Evolutionary conservation across 2,113 vertebrate species (phyloP), one percentile per base, ranked within the genome.

Genomic region (Saimiri boliviensis): DNA sequence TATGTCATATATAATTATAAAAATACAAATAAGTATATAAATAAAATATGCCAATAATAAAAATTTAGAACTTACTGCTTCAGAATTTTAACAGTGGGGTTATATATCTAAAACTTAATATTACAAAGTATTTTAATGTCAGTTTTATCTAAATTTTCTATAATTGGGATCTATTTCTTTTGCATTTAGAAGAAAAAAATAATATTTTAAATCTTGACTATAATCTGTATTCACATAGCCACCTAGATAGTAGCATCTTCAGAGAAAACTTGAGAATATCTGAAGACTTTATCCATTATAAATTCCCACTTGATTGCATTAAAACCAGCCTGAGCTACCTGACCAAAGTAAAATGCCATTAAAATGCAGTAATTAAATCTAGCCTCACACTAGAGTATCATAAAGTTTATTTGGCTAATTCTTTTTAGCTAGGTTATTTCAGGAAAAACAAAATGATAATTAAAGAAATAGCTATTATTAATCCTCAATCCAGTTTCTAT

Each of bases 391-490:
- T 91, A 54, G 35, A 93, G 49, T 37, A 32, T 52, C 40, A 32
- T 82, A 90, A 95, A 60, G 21, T 93, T 97, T 95, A 84, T 83
- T 74, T 92, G 58, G 54, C 93, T 92, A 84, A 74, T 95, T 92
- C 7, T 86, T 68, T 83, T 98, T 54, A 56, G 68, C 12, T 30
- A 89, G 27, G 3, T 76, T 93, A 54, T 90, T 93, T 96, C 35
- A 83, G 45, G 30, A 91, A 52, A 94, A 95, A 86, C 8, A 42
- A 91, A 74, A 70, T 56, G 54, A 73, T 52, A 82, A 77, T 71
- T 89, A 82, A 56, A 77, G 17, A 49, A 92, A 81, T 73, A 35
- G 35, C 5, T 83, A 21, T 17, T 76, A 1, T 32, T 88, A 71
- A 68, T 76, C 20, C 42, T 93, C 60, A 92, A 10, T 9, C 7